Percentiles rank a stretch among this genome's conserved stretches.
Conservation (phyloP, 2,113 vertebrate species). For the Pterophyllum scalare region DNA sequence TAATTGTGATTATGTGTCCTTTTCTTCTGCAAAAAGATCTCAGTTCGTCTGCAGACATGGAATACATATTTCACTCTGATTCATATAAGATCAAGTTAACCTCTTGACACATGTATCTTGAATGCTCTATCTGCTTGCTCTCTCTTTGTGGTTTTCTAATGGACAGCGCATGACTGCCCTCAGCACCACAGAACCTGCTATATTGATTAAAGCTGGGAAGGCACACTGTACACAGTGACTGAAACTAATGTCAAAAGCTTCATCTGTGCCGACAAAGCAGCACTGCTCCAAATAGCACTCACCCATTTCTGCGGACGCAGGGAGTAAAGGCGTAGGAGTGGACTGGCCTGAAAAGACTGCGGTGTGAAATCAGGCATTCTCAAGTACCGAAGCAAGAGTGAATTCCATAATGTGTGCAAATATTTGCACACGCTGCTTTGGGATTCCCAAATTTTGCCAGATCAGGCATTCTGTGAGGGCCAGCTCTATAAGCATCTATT, state of each 20-base stretch:
- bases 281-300: constrained; percentile 15
- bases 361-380: constrained; percentile 66
- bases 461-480: constrained; percentile 49
- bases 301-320: constrained; percentile 55
- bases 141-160: background rate
- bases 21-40: background rate
- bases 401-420: constrained; percentile 71
- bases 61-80: background rate
- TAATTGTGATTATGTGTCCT: background rate
- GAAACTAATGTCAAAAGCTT: constrained; percentile 38
- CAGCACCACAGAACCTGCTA: background rate
- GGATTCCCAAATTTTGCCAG: constrained; percentile 55
- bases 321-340: constrained; percentile 51
- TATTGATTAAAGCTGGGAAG: constrained; percentile 33
- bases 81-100: background rate
- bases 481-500: constrained; percentile 8
- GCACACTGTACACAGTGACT: background rate
- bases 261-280: constrained; percentile 48
- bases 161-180: background rate
- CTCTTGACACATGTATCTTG: background rate
- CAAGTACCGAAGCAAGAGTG: constrained; percentile 31
- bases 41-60: background rate
- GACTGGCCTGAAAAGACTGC: constrained; percentile 39
- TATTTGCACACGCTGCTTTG: constrained; percentile 66
- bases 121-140: background rate